Evolutionary conservation across 2,888 invertebrate genomes (phyloP), one percentile per base, ranked within the genome.

Genomic region (Cheilosia impressa): DNA sequence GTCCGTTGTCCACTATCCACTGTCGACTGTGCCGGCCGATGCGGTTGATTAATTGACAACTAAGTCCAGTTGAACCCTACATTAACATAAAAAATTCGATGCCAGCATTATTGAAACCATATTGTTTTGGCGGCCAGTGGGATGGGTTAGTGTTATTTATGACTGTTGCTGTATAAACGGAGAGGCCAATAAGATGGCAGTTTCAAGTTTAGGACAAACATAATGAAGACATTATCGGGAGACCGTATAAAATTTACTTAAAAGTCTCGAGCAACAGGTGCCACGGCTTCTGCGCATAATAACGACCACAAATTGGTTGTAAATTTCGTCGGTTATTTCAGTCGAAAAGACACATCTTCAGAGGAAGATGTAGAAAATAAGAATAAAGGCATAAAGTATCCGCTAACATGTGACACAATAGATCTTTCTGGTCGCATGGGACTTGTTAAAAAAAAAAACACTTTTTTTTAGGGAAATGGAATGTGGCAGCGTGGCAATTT

Each of bases 221-320:
- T 50, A 72, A 63, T 53, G 62, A 45, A 45, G 43, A 34, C 45
- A 31, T 24, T 45, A 15, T n/a, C 31, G 43, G 31, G 45, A 31
- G 53, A 45, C 43, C 31, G 43, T 5, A 73, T 73, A 62, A 73
- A 73, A 53, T 22, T 53, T 19, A 22, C 45, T 55, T 52, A 55
- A 27, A 43, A 55, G 17, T 2, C 9, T 0, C 13, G 6, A 53
- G 17, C 43, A 53, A 53, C 62, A 62, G 72, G 53, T 53, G 62
- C 45, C 31, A 62, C 43, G 43, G 62, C 72, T 43, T 73, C 72
- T 45, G 53, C 52, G 62, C 53, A 73, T 53, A 73, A 62, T 45
- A 50, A 41, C 10, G 41, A 41, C 72, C 34, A 47, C 62, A 17
- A 62, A 43, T 47, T 4, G 31, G 62, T 72, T 62, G 52, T 73